phyloP scores from a whole-genome alignment of 1,140 invertebrate species.

The Eriosoma lanigerum region DNA sequence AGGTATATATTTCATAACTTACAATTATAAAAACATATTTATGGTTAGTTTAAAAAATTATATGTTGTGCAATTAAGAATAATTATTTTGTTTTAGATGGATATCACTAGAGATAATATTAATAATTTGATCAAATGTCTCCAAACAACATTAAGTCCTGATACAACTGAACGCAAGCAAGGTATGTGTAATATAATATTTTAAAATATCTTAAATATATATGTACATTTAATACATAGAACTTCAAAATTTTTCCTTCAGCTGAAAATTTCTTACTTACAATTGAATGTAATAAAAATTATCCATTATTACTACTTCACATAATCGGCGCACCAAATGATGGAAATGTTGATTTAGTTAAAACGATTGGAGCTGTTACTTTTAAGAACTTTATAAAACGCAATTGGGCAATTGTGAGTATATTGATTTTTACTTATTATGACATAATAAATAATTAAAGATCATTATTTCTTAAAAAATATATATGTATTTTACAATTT shows the following conservation, averaged over 20 bases:
- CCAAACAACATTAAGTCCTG: slow-evolving; percentile 74
- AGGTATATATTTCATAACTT: not conserved
- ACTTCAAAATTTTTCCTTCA: slow-evolving; percentile 59
- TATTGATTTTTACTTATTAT: slow-evolving; percentile 54
- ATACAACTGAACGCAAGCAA: slow-evolving; percentile 75
- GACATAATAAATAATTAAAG: no score
- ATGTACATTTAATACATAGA: not conserved
- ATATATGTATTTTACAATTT: not conserved
- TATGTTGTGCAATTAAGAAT: not conserved
- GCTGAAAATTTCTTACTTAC: slow-evolving; percentile 92
- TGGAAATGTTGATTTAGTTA: slow-evolving; percentile 72
- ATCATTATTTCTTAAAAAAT: not conserved
- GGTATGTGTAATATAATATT: slow-evolving; percentile 65
- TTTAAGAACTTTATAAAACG: slow-evolving; percentile 97
- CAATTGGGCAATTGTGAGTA: slow-evolving; percentile 87
- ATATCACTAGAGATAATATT: slow-evolving; percentile 23
- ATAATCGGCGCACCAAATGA: slow-evolving; percentile 78
- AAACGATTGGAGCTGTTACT: slow-evolving; percentile 84
- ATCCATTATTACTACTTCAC: slow-evolving; percentile 81
- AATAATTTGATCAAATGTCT: slow-evolving; percentile 44
- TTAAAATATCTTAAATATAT: not conserved
- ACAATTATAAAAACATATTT: no score
- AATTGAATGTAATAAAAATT: slow-evolving; percentile 88
- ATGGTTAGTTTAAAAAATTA: not conserved
- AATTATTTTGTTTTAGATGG: slow-evolving; percentile 18